These are phyloP conservation scores for Chaitophorus viminalis DNA, from an alignment of 2,888 invertebrate genomes.

Conservation along the genomic window DNA sequence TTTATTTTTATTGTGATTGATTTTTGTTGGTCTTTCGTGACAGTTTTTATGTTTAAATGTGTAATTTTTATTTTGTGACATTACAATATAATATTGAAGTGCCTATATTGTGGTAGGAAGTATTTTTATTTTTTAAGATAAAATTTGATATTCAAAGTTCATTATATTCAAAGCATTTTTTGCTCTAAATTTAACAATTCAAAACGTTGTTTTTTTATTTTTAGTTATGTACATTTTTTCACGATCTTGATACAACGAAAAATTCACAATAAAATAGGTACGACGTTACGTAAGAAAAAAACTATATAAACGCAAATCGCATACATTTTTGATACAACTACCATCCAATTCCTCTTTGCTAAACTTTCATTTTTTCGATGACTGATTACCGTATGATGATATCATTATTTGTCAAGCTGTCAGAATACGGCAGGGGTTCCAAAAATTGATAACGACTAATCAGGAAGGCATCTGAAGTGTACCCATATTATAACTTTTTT, in stretches of 20 bases:
- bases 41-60: neutral
- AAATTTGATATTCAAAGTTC: neutral
- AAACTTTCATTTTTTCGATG: constrained; percentile 51
- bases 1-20: neutral
- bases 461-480: neutral
- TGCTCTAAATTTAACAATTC: neutral
- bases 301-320: neutral
- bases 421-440: neutral
- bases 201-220: neutral
- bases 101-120: neutral
- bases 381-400: constrained; percentile 50
- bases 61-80: neutral
- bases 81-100: neutral
- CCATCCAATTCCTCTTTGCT: constrained; percentile 21
- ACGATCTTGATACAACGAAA: neutral
- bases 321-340: neutral
- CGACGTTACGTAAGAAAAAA: neutral
- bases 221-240: neutral
- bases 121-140: neutral
- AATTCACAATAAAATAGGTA: neutral
- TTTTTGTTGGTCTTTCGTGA: neutral
- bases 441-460: constrained; percentile 46
- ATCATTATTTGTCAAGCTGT: constrained; percentile 58
- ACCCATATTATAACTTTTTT: too few relatives aligned
- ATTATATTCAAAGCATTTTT: neutral